These are phyloP conservation scores for Mustela lutreola DNA, from an alignment of 2,113 vertebrate species.

Conservation along the genomic window DNA sequence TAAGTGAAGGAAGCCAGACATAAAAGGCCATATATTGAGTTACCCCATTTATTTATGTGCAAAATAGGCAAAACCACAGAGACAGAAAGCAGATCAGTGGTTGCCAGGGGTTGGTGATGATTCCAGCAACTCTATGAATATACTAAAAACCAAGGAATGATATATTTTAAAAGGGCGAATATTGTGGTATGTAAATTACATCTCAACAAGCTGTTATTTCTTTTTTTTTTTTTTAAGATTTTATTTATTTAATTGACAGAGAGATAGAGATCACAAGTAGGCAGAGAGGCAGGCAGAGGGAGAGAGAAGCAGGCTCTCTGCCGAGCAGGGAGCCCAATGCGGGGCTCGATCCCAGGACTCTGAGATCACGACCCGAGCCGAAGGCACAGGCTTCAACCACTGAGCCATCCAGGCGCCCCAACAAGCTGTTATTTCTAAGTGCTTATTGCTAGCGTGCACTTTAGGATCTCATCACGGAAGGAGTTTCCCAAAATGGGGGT, in stretches of 20 bases:
- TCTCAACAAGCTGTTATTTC: background rate
- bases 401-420: background rate
- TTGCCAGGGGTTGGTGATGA: background rate
- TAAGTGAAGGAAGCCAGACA: slow-evolving; percentile 4
- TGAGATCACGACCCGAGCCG: too few relatives aligned
- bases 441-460: background rate
- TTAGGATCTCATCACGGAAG: background rate
- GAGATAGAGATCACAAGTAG: too few relatives aligned
- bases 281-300: too few relatives aligned
- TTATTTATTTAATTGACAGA: too few relatives aligned
- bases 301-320: too few relatives aligned
- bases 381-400: too few relatives aligned
- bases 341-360: too few relatives aligned
- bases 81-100: background rate
- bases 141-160: background rate
- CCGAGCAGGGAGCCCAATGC: too few relatives aligned
- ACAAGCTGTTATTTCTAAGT: background rate
- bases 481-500: background rate
- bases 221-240: too few relatives aligned
- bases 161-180: background rate
- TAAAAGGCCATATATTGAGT: background rate
- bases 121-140: background rate
- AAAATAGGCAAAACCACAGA: slow-evolving; percentile 3
- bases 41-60: background rate
- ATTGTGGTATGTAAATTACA: background rate